Evolutionary conservation across 2,888 invertebrate species (phyloP).

Genomic region (Unio delphinus): DNA sequence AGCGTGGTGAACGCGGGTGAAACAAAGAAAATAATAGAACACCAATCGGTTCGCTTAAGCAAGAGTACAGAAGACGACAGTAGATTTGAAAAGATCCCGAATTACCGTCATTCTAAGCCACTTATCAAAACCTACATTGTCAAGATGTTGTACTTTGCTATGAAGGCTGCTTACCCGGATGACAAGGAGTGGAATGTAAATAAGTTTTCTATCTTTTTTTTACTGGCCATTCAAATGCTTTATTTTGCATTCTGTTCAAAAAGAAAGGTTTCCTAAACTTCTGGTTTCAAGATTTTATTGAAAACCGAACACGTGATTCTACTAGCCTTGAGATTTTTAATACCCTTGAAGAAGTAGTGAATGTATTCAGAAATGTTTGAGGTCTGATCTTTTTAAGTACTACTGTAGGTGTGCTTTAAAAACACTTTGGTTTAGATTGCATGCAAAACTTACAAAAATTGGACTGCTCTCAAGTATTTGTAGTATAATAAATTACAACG

Average conservation of each 20-base stretch:
- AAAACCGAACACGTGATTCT: conserved; percentile 11
- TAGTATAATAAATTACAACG: too few species aligned
- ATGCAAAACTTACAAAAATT: too few species aligned
- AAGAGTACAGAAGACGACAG: background rate
- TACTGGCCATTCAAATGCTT: conserved; percentile 10
- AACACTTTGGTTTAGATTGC: too few species aligned
- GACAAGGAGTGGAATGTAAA: conserved; percentile 10
- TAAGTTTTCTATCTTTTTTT: conserved; percentile 11
- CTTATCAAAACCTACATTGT: conserved; percentile 22
- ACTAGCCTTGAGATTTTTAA: background rate
- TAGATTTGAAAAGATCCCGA: background rate
- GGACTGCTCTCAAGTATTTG: too few species aligned
- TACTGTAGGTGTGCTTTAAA: too few species aligned
- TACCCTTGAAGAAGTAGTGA: too few species aligned
- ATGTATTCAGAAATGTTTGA: too few species aligned
- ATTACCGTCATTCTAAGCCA: conserved; percentile 15
- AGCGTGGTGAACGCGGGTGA: too few species aligned
- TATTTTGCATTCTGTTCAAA: conserved; percentile 15
- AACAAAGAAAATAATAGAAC: background rate
- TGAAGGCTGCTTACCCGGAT: conserved; percentile 12
- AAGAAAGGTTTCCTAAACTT: conserved; percentile 14
- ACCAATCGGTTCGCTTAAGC: background rate
- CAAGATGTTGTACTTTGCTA: conserved; percentile 21
- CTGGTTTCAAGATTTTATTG: conserved; percentile 22
- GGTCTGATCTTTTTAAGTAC: too few species aligned